phyloP scores from a whole-genome alignment of 2,888 invertebrate species.

The Amblyjoppa fuscipennis region DNA sequence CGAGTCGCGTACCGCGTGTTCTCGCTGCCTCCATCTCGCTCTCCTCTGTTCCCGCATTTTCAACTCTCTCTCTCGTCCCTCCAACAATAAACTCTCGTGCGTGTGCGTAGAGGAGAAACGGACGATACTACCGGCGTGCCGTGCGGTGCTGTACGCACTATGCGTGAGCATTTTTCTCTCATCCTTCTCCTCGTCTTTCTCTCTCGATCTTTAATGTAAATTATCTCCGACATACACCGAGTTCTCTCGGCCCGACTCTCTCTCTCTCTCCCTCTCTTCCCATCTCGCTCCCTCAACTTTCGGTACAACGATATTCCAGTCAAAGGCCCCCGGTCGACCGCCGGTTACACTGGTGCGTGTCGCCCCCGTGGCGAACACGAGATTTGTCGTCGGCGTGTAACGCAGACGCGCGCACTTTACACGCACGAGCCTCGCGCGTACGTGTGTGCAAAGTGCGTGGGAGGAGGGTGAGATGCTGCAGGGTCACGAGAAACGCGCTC shows the following conservation, averaged over 20 bases:
- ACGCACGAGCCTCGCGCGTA: background rate
- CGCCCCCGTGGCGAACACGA: slow-evolving; percentile 65
- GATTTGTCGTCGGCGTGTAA: slow-evolving; percentile 59
- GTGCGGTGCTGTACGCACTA: slow-evolving; percentile 5
- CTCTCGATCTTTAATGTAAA: slow-evolving; percentile 36
- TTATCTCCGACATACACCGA: slow-evolving; percentile 25
- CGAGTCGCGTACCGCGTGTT: slow-evolving; percentile 64
- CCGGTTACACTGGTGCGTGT: slow-evolving; percentile 67
- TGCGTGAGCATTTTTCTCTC: slow-evolving; percentile 41
- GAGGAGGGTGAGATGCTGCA: slow-evolving; percentile 54
- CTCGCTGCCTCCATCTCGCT: slow-evolving; percentile 20
- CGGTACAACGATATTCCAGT: slow-evolving; percentile 58
- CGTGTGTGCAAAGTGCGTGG: slow-evolving; percentile 30
- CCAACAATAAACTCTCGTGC: slow-evolving; percentile 79
- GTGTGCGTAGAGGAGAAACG: slow-evolving; percentile 65
- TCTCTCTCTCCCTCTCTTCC: background rate
- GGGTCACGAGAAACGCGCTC: slow-evolving; percentile 24
- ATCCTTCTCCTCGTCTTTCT: slow-evolving; percentile 29
- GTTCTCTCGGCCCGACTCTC: slow-evolving; percentile 14
- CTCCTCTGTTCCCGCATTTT: slow-evolving; percentile 12
- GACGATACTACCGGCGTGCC: slow-evolving; percentile 42
- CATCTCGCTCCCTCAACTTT: slow-evolving; percentile 33
- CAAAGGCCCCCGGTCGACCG: slow-evolving; percentile 61
- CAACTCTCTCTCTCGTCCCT: slow-evolving; percentile 69
- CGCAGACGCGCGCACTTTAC: background rate